phyloP scores from a whole-genome alignment of 2,113 vertebrate species.

The Pomatorhinus ruficollis region DNA sequence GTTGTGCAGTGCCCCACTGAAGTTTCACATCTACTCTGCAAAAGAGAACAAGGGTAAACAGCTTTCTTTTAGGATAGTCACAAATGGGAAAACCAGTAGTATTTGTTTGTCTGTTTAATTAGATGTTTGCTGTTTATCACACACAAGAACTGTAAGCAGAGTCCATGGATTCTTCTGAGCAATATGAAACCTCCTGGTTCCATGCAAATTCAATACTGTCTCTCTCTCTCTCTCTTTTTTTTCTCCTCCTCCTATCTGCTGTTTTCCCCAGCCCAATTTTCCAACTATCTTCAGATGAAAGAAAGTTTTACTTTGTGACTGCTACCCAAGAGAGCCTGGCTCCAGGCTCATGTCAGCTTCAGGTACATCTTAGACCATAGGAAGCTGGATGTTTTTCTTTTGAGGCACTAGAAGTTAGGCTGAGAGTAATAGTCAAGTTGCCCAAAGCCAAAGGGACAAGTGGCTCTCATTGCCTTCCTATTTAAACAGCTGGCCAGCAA shows the following conservation, averaged over 20 bases:
- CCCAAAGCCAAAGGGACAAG: slow-evolving; percentile 29
- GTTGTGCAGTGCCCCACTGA: slow-evolving; percentile 37
- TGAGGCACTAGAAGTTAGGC: slow-evolving; percentile 34
- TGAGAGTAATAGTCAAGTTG: slow-evolving; percentile 21
- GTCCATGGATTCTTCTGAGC: slow-evolving; percentile 35
- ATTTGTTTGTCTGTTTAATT: neutral
- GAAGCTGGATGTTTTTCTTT: neutral
- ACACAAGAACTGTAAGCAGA: slow-evolving; percentile 36
- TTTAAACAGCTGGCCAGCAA: neutral
- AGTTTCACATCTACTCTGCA: slow-evolving; percentile 12
- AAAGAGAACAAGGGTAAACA: slow-evolving; percentile 19
- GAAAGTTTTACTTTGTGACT: neutral
- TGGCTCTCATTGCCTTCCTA: neutral
- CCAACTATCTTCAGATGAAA: neutral
- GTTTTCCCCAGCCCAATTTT: neutral
- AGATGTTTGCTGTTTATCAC: slow-evolving; percentile 28
- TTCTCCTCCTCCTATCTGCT: neutral
- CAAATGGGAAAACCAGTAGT: slow-evolving; percentile 24
- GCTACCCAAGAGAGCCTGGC: neutral
- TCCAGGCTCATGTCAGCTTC: neutral
- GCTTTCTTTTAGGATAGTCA: slow-evolving; percentile 24
- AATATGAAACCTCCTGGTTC: slow-evolving; percentile 1
- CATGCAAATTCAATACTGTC: neutral
- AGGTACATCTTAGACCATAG: neutral
- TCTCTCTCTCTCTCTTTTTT: neutral